Conservation (phyloP, 2,113 vertebrate species). For the Microcebus griseorufus region DNA sequence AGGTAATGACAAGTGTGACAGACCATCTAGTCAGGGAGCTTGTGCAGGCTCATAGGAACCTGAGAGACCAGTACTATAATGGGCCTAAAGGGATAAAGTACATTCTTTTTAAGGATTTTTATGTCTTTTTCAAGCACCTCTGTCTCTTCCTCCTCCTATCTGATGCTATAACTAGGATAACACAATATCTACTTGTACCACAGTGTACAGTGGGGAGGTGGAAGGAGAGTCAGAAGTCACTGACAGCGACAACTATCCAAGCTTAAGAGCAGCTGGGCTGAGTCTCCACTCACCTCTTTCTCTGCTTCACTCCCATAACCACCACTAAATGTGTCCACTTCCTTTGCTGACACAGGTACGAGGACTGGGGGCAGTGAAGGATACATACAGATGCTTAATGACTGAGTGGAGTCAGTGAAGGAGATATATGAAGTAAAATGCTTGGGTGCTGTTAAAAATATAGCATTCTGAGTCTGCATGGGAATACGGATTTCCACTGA, state of each 20-base stretch:
- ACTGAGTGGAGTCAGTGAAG: slow-evolving; percentile 61
- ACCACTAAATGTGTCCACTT: slow-evolving; percentile 55
- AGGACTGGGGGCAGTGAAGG: slow-evolving; percentile 23
- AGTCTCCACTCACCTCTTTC: slow-evolving; percentile 65
- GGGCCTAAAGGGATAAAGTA: background rate
- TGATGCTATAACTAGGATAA: background rate
- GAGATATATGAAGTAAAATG: slow-evolving; percentile 54
- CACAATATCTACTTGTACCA: background rate
- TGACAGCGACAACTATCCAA: background rate
- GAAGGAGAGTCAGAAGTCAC: slow-evolving; percentile 4
- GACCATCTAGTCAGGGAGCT: background rate
- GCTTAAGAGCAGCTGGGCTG: background rate
- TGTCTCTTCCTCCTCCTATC: background rate
- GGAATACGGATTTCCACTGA: slow-evolving; percentile 24
- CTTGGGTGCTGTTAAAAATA: slow-evolving; percentile 64
- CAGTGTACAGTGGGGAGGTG: background rate
- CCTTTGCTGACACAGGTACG: slow-evolving; percentile 50
- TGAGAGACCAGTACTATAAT: background rate
- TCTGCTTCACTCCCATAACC: slow-evolving; percentile 47
- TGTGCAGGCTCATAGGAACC: background rate
- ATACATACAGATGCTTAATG: background rate
- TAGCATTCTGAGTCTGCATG: slow-evolving; percentile 51
- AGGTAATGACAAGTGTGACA: background rate
- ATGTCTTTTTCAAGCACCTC: background rate
- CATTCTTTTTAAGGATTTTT: background rate